phyloP scores from a whole-genome alignment of 2,888 invertebrate species.

The Tetranychus piercei region DNA sequence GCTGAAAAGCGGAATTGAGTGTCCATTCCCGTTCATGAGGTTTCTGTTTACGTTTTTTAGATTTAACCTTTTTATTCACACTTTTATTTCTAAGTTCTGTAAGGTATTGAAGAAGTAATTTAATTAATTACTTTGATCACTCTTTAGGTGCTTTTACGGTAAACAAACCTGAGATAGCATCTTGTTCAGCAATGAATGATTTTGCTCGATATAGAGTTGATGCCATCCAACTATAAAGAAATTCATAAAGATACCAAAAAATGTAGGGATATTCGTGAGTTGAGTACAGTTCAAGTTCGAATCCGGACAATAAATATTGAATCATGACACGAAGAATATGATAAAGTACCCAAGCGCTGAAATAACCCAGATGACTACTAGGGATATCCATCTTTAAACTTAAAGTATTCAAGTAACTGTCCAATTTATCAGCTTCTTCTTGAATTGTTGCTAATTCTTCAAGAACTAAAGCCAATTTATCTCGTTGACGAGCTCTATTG shows the following conservation, averaged over 20 bases:
- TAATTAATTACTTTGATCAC: background rate
- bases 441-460: conserved; percentile 79
- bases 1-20: conserved; percentile 75
- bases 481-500: conserved; percentile 82
- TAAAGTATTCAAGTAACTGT: conserved; percentile 55
- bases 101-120: background rate
- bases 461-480: conserved; percentile 68
- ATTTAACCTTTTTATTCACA: conserved; percentile 36
- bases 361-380: conserved; percentile 54
- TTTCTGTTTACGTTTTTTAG: conserved; percentile 47
- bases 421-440: conserved; percentile 83
- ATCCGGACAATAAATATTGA: conserved; percentile 75
- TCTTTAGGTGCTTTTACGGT: background rate
- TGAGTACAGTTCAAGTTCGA: conserved; percentile 85
- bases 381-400: conserved; percentile 48
- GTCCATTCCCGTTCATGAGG: conserved; percentile 64
- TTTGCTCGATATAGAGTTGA: conserved; percentile 66
- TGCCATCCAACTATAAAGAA: conserved; percentile 77
- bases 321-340: conserved; percentile 82
- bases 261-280: conserved; percentile 90
- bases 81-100: conserved; percentile 25
- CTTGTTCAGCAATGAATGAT: conserved; percentile 48
- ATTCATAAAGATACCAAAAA: conserved; percentile 86
- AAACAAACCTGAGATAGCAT: conserved; percentile 38
- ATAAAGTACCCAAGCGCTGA: conserved; percentile 80